These are phyloP conservation scores for Paelopatides confundens DNA, from an alignment of 53 echinoderm and acorn worm genomes.

Conservation along the genomic window DNA sequence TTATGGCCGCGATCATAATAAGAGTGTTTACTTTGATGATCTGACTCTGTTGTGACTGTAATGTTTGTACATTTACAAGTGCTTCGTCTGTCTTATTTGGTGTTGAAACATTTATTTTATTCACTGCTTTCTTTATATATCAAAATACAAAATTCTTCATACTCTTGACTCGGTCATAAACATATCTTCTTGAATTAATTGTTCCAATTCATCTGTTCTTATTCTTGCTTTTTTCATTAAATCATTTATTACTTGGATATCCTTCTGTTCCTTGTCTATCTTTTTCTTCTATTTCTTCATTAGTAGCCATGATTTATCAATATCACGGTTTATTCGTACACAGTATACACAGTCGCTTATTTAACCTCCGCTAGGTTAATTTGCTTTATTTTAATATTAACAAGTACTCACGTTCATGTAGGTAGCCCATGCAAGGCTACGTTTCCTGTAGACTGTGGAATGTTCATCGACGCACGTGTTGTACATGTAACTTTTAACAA, in stretches of 20 bases:
- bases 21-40: background rate
- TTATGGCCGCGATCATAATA: constrained; percentile 33
- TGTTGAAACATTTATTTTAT: background rate
- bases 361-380: too few relatives aligned
- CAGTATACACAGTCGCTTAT: too few relatives aligned
- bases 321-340: too few relatives aligned
- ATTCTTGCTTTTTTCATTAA: background rate
- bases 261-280: background rate
- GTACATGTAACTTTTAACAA: too few relatives aligned
- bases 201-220: background rate
- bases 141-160: constrained; percentile 23
- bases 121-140: background rate
- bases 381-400: too few relatives aligned
- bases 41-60: background rate
- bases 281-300: background rate
- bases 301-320: too few relatives aligned
- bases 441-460: too few relatives aligned
- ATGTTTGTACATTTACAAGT: background rate
- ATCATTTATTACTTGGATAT: background rate
- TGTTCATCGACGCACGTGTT: too few relatives aligned
- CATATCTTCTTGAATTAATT: background rate
- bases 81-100: background rate
- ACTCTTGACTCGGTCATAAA: constrained; percentile 25
- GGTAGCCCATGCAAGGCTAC: too few relatives aligned
- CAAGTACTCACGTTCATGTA: too few relatives aligned